These are phyloP conservation scores for Eclectus roratus DNA, from an alignment of 2,113 vertebrate species.

Conservation along the genomic window DNA sequence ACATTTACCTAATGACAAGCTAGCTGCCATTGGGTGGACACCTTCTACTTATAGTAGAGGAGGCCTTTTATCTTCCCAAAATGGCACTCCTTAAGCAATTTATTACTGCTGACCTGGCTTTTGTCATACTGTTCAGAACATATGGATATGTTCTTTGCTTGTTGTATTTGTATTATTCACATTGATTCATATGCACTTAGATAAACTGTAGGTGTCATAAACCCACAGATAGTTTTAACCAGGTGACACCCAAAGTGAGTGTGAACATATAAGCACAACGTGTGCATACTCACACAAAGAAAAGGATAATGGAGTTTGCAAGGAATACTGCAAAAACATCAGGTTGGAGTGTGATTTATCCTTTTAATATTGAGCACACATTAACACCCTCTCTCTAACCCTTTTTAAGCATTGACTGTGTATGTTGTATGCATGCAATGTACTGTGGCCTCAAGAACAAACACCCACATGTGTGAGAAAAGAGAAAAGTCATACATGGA, in stretches of 20 bases:
- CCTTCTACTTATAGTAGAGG: background rate
- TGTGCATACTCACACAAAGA: background rate
- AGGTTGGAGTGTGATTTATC: background rate
- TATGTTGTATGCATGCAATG: background rate
- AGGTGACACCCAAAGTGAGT: background rate
- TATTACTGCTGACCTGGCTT: background rate
- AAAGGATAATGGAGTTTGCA: background rate
- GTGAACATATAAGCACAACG: background rate
- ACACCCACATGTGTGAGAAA: background rate
- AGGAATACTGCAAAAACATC: background rate
- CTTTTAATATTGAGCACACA: background rate
- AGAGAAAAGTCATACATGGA: background rate
- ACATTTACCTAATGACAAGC: background rate
- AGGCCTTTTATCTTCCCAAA: background rate
- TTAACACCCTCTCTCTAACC: background rate
- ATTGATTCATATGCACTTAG: background rate
- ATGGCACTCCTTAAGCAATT: background rate
- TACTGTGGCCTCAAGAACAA: background rate
- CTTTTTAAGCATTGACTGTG: background rate
- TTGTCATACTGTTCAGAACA: background rate
- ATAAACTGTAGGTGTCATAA: background rate
- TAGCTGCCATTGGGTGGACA: background rate
- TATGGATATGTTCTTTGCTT: background rate
- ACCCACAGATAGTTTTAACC: background rate
- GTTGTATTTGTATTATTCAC: background rate